Percentiles rank a stretch among this genome's conserved stretches.
phyloP scores from a whole-genome alignment of 1,140 invertebrate species.

The Coelopa frigida region DNA sequence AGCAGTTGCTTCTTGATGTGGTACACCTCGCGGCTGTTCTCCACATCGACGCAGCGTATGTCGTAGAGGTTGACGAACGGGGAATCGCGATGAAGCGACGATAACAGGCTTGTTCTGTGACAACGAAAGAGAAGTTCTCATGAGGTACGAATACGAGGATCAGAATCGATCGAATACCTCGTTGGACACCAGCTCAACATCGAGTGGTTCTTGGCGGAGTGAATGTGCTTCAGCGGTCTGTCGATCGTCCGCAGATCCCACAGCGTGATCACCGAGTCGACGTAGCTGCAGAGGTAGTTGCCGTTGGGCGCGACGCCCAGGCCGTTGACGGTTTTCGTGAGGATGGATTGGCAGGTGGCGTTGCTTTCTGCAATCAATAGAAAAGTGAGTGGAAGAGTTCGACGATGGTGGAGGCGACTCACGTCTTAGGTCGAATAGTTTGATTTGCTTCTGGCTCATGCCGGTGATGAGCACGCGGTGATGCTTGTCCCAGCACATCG shows the following conservation, averaged over 20 bases:
- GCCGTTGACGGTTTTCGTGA: constrained; percentile 77
- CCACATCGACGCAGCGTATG: constrained; percentile 34
- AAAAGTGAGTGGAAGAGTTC: constrained; percentile 11
- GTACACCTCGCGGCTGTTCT: constrained; percentile 31
- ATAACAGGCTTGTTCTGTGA: constrained; percentile 28
- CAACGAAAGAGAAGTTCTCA: background rate
- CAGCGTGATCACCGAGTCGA: constrained; percentile 71
- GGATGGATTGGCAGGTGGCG: constrained; percentile 62
- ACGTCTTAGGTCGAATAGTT: constrained; percentile 90
- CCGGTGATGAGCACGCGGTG: constrained; percentile 72
- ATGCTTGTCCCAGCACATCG: constrained; percentile 75
- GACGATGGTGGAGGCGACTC: constrained; percentile 18
- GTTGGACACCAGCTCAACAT: constrained; percentile 86
- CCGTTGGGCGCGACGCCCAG: constrained; percentile 69
- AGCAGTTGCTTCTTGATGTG: constrained; percentile 37
- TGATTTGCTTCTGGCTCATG: constrained; percentile 82
- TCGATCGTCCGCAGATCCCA: constrained; percentile 87
- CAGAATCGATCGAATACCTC: constrained; percentile 19
- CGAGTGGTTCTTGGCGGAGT: constrained; percentile 60
- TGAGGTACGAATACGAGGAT: too few relatives aligned
- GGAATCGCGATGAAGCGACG: constrained; percentile 37
- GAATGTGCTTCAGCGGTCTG: constrained; percentile 68
- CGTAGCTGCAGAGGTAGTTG: constrained; percentile 72
- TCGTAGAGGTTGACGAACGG: constrained; percentile 38
- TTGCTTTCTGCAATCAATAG: constrained; percentile 54